These are phyloP conservation scores for Panthera leo DNA, from an alignment of 2,113 vertebrate genomes.

Conservation along the genomic window DNA sequence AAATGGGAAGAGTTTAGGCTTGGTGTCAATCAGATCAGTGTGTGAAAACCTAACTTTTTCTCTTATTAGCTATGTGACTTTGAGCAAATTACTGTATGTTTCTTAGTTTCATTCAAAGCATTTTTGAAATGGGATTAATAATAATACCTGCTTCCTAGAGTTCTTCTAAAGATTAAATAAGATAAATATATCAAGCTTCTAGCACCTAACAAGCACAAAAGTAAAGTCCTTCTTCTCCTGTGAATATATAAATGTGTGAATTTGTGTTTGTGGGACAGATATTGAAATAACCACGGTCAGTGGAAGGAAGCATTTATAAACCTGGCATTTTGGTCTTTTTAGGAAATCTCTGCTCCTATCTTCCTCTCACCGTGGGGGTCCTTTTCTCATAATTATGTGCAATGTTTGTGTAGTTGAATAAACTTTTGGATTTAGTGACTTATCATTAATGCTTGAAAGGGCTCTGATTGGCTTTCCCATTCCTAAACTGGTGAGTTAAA, in stretches of 20 bases:
- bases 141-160: background rate
- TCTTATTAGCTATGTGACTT: background rate
- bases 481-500: background rate
- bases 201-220: background rate
- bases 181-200: background rate
- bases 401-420: background rate
- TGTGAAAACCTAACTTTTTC: background rate
- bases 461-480: background rate
- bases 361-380: background rate
- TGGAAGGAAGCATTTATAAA: background rate
- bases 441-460: background rate
- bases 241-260: background rate
- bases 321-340: background rate
- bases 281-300: background rate
- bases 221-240: background rate
- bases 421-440: background rate
- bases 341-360: background rate
- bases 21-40: background rate
- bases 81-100: background rate
- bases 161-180: slow-evolving; percentile 45
- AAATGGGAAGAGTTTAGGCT: background rate
- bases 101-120: background rate
- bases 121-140: background rate
- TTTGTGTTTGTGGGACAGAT: background rate
- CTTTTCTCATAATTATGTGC: background rate